Evolutionary conservation across 2,888 invertebrate genomes (phyloP).

Genomic region (Tetragonisca angustula): DNA sequence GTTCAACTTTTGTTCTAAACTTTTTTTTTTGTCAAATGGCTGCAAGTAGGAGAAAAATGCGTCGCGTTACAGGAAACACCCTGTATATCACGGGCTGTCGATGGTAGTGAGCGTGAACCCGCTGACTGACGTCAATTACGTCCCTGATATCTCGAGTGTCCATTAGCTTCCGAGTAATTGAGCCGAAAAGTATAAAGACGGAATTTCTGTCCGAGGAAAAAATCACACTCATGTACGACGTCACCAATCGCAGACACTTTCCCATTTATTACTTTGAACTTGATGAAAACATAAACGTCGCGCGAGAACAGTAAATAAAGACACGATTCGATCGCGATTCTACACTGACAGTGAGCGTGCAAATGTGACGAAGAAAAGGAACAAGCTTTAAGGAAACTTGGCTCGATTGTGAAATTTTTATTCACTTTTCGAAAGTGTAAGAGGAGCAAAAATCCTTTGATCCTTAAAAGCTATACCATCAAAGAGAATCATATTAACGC

Average conservation of each 20-base stretch:
- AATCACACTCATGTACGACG: slow-evolving; percentile 14
- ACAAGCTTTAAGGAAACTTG: no score
- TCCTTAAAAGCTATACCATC: no score
- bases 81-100: slow-evolving; percentile 8
- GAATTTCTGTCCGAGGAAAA: slow-evolving; percentile 31
- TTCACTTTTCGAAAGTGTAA: no score
- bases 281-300: not conserved
- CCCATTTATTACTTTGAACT: not conserved
- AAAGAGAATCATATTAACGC: no score
- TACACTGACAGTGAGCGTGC: no score
- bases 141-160: slow-evolving; percentile 51
- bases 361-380: no score
- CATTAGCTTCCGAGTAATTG: slow-evolving; percentile 47
- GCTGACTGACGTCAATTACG: slow-evolving; percentile 60
- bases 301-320: not conserved
- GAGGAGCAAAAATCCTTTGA: no score
- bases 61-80: no score
- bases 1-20: no score
- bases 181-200: slow-evolving; percentile 45
- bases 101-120: slow-evolving; percentile 37
- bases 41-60: no score
- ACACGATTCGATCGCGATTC: not conserved
- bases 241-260: not conserved
- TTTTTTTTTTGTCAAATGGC: no score
- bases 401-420: no score